Percentiles rank a stretch among this genome's conserved stretches.
Conservation (phyloP, 2,888 invertebrate species). For the Morpho deidamia region DNA sequence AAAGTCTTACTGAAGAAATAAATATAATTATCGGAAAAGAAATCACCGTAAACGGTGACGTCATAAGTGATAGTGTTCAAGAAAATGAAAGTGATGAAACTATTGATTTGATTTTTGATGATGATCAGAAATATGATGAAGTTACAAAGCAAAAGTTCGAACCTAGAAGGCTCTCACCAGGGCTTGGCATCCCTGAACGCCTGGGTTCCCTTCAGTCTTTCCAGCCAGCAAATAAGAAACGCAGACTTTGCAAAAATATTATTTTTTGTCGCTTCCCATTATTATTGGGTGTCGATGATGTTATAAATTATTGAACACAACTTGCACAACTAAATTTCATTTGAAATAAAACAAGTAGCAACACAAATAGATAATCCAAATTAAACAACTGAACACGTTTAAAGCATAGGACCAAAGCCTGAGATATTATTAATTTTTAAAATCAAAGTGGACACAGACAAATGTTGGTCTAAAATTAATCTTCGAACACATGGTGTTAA, state of each 20-base stretch:
- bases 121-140: slow-evolving; percentile 49
- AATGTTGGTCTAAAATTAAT: slow-evolving; percentile 2
- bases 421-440: background rate
- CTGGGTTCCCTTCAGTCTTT: slow-evolving; percentile 76
- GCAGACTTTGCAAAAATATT: slow-evolving; percentile 76
- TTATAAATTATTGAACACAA: slow-evolving; percentile 29
- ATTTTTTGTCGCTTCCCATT: slow-evolving; percentile 56
- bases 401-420: slow-evolving; percentile 40
- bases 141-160: slow-evolving; percentile 73
- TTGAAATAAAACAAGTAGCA: slow-evolving; percentile 22
- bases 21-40: slow-evolving; percentile 25
- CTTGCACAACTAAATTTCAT: slow-evolving; percentile 29
- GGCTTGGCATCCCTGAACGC: slow-evolving; percentile 78
- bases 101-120: slow-evolving; percentile 30
- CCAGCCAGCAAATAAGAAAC: slow-evolving; percentile 77
- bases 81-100: slow-evolving; percentile 33
- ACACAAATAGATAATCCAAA: slow-evolving; percentile 20
- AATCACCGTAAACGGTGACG: slow-evolving; percentile 25
- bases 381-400: slow-evolving; percentile 36
- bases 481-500: background rate
- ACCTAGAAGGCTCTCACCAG: slow-evolving; percentile 79
- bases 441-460: background rate
- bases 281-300: slow-evolving; percentile 39
- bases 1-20: slow-evolving; percentile 30
- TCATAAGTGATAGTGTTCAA: slow-evolving; percentile 24